Evolutionary conservation across 2,113 vertebrate species (phyloP), one percentile per base, ranked within the genome.

Genomic region (Alces alces): DNA sequence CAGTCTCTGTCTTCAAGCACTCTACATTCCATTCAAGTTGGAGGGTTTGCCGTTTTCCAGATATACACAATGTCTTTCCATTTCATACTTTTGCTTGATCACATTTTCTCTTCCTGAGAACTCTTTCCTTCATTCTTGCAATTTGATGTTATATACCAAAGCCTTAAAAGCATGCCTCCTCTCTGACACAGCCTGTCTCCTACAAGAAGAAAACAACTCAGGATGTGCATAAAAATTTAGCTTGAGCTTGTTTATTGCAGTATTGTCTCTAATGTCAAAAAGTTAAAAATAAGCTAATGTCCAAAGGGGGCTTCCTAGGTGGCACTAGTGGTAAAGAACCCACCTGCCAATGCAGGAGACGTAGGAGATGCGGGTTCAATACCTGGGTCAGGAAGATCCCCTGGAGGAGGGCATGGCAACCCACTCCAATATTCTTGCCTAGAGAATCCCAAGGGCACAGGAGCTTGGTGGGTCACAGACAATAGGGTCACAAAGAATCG

Each of bases 1-100:
- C 94, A 61, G 5, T 14, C 66, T 70, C 93, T 23, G 0, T 55
- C 61, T 83, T 95, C 33, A 3, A 80, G 55, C 36, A 58, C 82
- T 50, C 19, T 5, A 19, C n/a, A 21, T 93, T 82, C 91, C 86
- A 45, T 95, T 96, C 93, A 47, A n/a, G 54, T 25, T 28, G 55
- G 54, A 91, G 91, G 76, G 86, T 80, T 95, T 70, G 85, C 91
- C 83, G 10, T 91, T 94, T 96, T 79, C 55, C 86, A 80, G 88
- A 86, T n/a, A 54, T 4, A 21, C 8, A 4, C 52, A 3, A 11
- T 16, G 61, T 60, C 92, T 60, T 85, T 94, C 57, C 54, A 47
- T 60, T 54, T 50, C 2, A 3, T 58, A 80, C 57, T 64, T 86
- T 50, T 9, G 73, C 39, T 70, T 11, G 36, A 36, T 88, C 57